phyloP scores from a whole-genome alignment of 2,113 vertebrate species.

The Choloepus hoffmanni region DNA sequence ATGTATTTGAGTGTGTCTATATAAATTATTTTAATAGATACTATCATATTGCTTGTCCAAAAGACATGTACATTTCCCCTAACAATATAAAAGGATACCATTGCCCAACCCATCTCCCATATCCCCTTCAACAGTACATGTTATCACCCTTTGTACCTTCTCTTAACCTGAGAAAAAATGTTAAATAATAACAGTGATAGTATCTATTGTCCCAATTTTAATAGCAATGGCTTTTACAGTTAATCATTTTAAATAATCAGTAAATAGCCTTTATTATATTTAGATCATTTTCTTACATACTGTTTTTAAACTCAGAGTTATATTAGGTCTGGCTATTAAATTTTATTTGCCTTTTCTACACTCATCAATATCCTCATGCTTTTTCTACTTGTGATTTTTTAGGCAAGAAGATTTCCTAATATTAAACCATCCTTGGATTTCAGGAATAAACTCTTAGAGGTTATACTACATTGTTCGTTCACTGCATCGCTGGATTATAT shows the following conservation, averaged over 20 bases:
- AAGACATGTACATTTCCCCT: background rate
- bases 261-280: background rate
- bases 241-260: background rate
- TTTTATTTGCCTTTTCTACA: background rate
- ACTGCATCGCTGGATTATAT: background rate
- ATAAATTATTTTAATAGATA: background rate
- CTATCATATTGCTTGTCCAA: background rate
- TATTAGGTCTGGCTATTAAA: background rate
- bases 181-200: background rate
- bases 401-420: background rate
- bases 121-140: background rate
- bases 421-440: background rate
- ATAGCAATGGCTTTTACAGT: background rate
- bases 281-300: background rate
- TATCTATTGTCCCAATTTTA: background rate
- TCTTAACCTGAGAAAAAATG: background rate
- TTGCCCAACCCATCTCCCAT: background rate
- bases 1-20: background rate
- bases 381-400: constrained; percentile 26
- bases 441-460: background rate
- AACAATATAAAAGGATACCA: background rate
- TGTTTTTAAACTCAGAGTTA: background rate
- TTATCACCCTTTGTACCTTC: background rate
- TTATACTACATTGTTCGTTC: background rate
- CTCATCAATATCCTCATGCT: background rate